Conservation (phyloP, 1,140 invertebrate genomes). For the honey bee (Apis mellifera) region Amel_HAv3.1 CM009932.2:7816001-7816500, state of each 20-base stretch:
- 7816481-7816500: neutral
- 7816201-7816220: neutral
- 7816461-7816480: neutral
- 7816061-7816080: constrained; percentile 10
- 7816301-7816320: constrained; percentile 7
- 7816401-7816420: neutral
- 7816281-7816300: constrained; percentile 9
- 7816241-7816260: neutral
- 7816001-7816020: neutral
- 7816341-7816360: neutral
- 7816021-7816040: neutral
- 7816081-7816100: neutral
- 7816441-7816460: neutral
- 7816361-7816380: too few relatives aligned
- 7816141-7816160: too few relatives aligned
- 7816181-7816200: too few relatives aligned
- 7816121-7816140: neutral
- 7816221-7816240: neutral
- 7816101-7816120: too few relatives aligned
- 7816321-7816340: neutral
- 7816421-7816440: neutral
- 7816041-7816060: neutral
- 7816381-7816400: neutral
- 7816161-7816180: neutral
- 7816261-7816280: neutral